Evolutionary conservation across 2,797 vertebrate genomes (phyloP).

Genomic region (Choloepus didactylus): DNA sequence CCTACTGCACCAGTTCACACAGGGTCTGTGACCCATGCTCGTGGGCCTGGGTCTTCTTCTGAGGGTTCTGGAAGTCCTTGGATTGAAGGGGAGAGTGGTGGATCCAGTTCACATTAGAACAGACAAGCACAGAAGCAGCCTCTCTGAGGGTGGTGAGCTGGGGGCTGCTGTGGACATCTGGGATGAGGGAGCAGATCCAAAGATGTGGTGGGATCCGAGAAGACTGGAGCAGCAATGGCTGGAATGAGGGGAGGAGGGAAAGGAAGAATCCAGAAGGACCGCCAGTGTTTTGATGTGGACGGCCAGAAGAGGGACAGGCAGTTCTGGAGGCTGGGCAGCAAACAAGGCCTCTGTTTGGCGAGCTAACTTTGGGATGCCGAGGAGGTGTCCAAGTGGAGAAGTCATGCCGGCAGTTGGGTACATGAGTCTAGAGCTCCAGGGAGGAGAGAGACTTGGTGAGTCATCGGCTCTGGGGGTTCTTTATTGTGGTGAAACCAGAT

Average conservation of each 20-base stretch:
- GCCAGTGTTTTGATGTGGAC: too few relatives aligned
- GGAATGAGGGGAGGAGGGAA: not conserved
- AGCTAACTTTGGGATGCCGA: rapidly evolving
- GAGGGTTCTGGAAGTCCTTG: not conserved
- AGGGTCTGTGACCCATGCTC: rapidly evolving
- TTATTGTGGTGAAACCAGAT: rapidly evolving
- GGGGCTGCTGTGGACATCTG: rapidly evolving
- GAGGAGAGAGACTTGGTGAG: rapidly evolving
- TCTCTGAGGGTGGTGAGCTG: rapidly evolving
- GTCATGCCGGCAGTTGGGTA: not conserved
- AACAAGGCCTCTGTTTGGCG: rapidly evolving
- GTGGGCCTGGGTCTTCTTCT: not conserved
- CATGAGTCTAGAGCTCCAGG: rapidly evolving
- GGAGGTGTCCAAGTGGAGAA: not conserved
- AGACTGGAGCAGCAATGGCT: too few relatives aligned
- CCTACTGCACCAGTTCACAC: too few relatives aligned
- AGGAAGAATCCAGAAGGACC: rapidly evolving
- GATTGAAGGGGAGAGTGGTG: not conserved
- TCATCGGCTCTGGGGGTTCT: rapidly evolving
- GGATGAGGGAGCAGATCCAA: too few relatives aligned
- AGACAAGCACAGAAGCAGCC: rapidly evolving
- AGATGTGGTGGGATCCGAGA: not conserved
- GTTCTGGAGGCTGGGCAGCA: rapidly evolving
- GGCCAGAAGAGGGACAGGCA: rapidly evolving
- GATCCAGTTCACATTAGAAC: not conserved